Base-by-base conservation (phyloP, 2,113 vertebrate genomes). In the Otus sunia region DNA sequence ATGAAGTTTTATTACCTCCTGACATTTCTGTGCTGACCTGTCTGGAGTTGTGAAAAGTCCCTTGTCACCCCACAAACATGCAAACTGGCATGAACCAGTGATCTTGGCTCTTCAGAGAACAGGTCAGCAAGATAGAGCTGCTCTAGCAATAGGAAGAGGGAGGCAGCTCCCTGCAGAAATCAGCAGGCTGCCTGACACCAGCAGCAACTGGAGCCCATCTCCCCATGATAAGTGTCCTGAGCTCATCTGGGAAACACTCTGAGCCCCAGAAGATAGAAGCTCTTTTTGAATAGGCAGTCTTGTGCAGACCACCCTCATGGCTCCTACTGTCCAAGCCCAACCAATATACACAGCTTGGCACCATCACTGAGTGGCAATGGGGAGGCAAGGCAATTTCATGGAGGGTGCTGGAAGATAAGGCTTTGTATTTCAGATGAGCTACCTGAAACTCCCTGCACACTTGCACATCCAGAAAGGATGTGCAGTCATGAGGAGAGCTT, bases 371-470 rank as follows among this genome's bases (percentile, higher is more conserved):
- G 58, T 25, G 26, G 37, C 63, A 66, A 63, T 1, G 1, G 10
- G 29, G 15, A 60, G 32, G 34, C 14, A 75, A 39, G 7, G 5
- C 14, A 45, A 15, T 58, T 63, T 75, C 64, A 39, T 18, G 11
- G 43, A 81, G 15, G 11, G 20, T 64, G 29, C 62, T 81, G 80
- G 21, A 80, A 80, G 15, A 64, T 15, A 30, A 76, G 25, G 25
- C 25, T 52, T 45, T 36, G 6, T 45, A 25, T 86, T 69, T 81
- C 36, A 60, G 64, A 43, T 56, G 22, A 74, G 45, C n/a, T 77
- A 27, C 34, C 19, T 68, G 19, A 68, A 73, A 77, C 11, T 56
- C 25, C 12, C 0, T 0, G 3, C 21, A 36, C 1, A 36, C 13
- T 20, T 26, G 9, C 15, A 25, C 29, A 68, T 37, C 7, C n/a